Evolutionary conservation across 1,140 invertebrate genomes (phyloP), one percentile per base, ranked within the genome.

Genomic region (Trichonephila inaurata): DNA sequence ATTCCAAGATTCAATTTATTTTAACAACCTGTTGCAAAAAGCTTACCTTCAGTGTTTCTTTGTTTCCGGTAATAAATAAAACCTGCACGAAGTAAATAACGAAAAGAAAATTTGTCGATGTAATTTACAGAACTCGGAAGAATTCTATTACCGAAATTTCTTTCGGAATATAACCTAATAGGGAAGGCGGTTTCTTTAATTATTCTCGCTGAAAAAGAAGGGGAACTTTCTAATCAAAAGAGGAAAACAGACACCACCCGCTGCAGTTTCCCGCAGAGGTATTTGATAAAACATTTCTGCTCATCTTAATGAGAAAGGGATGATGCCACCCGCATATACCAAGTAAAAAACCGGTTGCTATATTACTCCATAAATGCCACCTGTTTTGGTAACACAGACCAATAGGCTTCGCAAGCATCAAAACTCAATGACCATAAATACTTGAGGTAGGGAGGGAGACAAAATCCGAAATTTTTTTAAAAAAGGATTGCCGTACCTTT

Each of bases 271-370:
- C 83, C n/a, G 83, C 83, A n/a, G n/a, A 85, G 61, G 61, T 85
- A 85, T 85, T 85, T 60, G 83, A 85, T 60, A n/a, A 21, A 61
- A 61, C 83, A 85, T 85, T 85, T 85, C 83, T 60, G n/a, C 58
- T 85, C 83, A 33, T 77, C 33, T n/a, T 77, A 77, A 77, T 77
- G n/a, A n/a, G 72, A 85, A 58, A 85, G 83, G 51, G 58, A 61
- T 28, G 83, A 60, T 18, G 58, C 83, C 83, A 33, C 83, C 83
- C 83, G 44, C 83, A 60, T 18, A n/a, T n/a, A n/a, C n/a, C n/a
- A 77, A 77, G 12, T 18, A 24, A 85, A 85, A 61, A 85, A 85
- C 83, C 83, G 83, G 83, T 85, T 77, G 72, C 83, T 85, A 85
- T 61, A 85, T 85, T 51, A 85, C 83, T 58, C 72, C 72, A 40